Conservation (phyloP, 2,888 invertebrate species). For the Syrphus vitripennis region DNA sequence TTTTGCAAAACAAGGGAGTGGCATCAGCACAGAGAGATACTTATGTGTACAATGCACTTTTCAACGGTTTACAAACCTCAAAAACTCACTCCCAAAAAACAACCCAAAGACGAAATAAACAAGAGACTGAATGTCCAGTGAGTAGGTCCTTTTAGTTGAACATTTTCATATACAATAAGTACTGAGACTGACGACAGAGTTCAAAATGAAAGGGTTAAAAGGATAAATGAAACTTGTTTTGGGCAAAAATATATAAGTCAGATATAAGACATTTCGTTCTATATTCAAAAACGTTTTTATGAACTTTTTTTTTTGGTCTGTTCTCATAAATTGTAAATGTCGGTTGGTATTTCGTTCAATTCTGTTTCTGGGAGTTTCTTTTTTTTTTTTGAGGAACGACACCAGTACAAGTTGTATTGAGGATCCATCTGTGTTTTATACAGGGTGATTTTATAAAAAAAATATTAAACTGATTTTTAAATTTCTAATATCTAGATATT, state of each 20-base stretch:
- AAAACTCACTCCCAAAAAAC: background rate
- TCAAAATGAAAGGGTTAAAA: conserved; percentile 34
- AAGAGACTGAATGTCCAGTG: background rate
- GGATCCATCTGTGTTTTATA: background rate
- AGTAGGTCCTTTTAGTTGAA: background rate
- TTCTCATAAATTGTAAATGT: conserved; percentile 7
- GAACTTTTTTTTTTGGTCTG: background rate
- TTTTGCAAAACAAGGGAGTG: conserved; percentile 38
- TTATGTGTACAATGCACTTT: conserved; percentile 30
- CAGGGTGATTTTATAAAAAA: too few relatives aligned
- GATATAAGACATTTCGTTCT: conserved; percentile 23
- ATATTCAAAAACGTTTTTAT: conserved; percentile 51
- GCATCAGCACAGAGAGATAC: background rate
- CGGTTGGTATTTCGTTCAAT: background rate
- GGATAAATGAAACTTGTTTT: conserved; percentile 36
- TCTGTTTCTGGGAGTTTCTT: background rate
- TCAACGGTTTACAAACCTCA: background rate
- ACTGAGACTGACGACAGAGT: conserved; percentile 9
- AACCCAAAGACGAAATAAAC: background rate
- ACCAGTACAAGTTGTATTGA: conserved; percentile 6
- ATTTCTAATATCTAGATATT: too few relatives aligned
- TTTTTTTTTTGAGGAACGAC: background rate
- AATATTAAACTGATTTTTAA: too few relatives aligned
- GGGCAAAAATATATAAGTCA: conserved; percentile 33
- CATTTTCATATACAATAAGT: background rate